Conservation (phyloP, 2,113 vertebrate genomes). For the Heterocephalus glaber region DNA sequence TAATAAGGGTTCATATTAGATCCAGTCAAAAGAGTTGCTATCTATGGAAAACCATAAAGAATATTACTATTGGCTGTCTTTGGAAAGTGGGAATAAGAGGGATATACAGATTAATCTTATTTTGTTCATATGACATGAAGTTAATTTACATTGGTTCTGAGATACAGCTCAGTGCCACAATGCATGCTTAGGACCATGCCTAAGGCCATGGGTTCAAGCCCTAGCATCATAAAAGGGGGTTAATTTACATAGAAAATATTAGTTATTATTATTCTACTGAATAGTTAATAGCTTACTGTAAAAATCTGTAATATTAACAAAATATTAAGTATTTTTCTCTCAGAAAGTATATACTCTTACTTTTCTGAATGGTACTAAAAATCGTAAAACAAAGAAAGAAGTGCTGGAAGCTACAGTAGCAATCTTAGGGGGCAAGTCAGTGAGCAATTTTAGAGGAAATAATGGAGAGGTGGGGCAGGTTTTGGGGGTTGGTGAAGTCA, state of each 20-base stretch:
- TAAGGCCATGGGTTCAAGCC: background rate
- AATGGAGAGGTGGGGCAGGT: fast-evolving
- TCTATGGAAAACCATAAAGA: background rate
- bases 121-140: background rate
- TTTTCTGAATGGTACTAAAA: background rate
- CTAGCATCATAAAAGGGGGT: too few relatives aligned
- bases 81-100: background rate
- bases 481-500: background rate
- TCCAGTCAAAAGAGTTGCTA: background rate
- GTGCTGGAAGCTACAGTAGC: background rate
- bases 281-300: background rate
- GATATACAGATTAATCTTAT: background rate
- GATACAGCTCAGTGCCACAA: background rate
- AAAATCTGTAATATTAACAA: background rate
- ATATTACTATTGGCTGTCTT: background rate
- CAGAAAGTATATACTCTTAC: background rate
- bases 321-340: background rate
- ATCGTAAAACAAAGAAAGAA: background rate
- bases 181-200: background rate
- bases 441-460: background rate
- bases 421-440: background rate
- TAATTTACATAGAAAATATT: background rate
- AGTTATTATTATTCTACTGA: background rate
- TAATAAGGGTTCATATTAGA: background rate
- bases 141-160: background rate